phyloP scores from a whole-genome alignment of 2,797 vertebrate species.

The Schizopygopsis pylzovi region DNA sequence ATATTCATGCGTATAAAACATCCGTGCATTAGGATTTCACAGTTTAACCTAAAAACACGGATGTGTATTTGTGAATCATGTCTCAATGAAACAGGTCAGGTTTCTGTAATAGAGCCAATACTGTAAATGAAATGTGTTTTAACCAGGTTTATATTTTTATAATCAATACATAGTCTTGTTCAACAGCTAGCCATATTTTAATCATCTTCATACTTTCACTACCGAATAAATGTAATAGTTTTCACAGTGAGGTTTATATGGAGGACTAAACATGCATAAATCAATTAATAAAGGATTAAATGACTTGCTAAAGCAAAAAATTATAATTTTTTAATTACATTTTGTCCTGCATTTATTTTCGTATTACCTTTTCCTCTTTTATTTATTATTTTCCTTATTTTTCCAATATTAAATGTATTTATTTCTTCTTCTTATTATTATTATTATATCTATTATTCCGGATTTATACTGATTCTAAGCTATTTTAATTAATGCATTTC shows the following conservation, averaged over 20 bases:
- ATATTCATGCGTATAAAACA: too few relatives aligned
- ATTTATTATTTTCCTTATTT: background rate
- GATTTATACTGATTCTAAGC: background rate
- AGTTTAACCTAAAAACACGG: background rate
- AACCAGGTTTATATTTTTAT: background rate
- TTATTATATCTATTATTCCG: background rate
- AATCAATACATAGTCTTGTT: background rate
- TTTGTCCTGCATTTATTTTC: background rate
- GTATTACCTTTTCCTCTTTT: background rate
- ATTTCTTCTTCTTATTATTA: background rate
- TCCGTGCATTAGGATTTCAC: background rate
- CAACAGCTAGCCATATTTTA: too few relatives aligned
- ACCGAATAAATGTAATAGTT: background rate
- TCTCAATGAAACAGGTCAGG: background rate
- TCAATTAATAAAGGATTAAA: background rate
- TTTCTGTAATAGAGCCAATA: background rate
- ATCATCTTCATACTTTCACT: background rate
- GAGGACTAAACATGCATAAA: background rate
- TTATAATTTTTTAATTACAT: background rate
- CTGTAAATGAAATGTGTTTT: background rate
- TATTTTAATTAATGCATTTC: background rate
- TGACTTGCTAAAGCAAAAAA: background rate
- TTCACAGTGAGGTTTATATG: background rate
- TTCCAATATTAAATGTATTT: background rate
- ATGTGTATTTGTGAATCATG: background rate